Percentiles rank a stretch among this genome's conserved stretches.
Evolutionary conservation across 2,113 vertebrate species (phyloP).

Genomic region (Neofelis nebulosa): DNA sequence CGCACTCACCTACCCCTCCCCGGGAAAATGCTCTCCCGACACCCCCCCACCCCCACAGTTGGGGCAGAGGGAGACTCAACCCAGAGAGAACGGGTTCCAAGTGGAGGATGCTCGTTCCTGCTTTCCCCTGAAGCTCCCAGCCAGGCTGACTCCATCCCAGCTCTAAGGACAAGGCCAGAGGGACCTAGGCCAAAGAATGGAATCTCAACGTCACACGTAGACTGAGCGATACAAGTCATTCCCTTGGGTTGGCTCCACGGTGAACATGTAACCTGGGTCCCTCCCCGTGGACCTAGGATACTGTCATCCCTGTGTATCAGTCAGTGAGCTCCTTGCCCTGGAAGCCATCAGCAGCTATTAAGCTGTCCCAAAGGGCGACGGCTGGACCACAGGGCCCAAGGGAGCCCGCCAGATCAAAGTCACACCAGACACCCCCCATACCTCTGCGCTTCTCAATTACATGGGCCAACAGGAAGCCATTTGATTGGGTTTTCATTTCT

Average conservation of each 20-base stretch:
- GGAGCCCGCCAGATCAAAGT: not conserved
- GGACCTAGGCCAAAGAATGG: accelerated
- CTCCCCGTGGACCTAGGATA: accelerated
- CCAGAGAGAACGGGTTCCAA: accelerated
- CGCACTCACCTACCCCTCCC: accelerated
- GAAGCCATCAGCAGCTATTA: not conserved
- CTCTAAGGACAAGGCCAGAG: not conserved
- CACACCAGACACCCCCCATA: not conserved
- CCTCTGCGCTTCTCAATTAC: not conserved
- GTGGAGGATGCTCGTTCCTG: not conserved
- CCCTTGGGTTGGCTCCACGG: accelerated
- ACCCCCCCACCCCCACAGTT: not conserved
- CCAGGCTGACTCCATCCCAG: not conserved
- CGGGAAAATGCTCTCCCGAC: not conserved
- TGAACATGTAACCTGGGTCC: not conserved
- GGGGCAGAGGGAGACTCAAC: not conserved
- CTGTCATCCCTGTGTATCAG: not conserved
- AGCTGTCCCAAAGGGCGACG: not conserved
- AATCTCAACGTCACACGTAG: not conserved
- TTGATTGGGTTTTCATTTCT: not conserved
- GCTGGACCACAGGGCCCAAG: not conserved
- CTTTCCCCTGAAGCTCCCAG: too few species aligned
- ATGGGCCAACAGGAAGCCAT: accelerated
- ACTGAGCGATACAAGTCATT: accelerated
- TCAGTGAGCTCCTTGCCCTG: not conserved